Evolutionary conservation across 1,140 invertebrate species (phyloP).

Genomic region (Muscidifurax raptorellus): DNA sequence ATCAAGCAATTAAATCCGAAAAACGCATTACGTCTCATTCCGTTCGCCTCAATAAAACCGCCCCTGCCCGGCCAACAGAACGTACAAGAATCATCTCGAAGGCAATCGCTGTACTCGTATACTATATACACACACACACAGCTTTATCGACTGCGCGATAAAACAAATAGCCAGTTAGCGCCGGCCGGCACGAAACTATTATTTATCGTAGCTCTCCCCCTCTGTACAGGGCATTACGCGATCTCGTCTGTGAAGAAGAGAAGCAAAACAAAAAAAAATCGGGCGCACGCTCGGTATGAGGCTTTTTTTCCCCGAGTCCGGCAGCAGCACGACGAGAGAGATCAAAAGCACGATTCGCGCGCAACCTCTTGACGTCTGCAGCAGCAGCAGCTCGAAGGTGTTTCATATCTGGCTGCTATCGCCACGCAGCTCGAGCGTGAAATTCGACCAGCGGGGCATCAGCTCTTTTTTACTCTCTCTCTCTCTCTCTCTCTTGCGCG

Average conservation of each 20-base stretch:
- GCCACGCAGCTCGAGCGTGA: constrained; percentile 71
- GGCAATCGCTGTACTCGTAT: background rate
- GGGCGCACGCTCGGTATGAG: constrained; percentile 20
- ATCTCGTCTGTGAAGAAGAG: constrained; percentile 2
- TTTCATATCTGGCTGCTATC: constrained; percentile 70
- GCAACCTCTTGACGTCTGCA: constrained; percentile 55
- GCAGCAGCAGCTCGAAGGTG: constrained; percentile 60
- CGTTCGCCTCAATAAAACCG: background rate
- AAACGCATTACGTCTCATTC: background rate
- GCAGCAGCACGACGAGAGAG: constrained; percentile 41
- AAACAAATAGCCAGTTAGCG: constrained; percentile 47
- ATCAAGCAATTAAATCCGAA: constrained; percentile 10
- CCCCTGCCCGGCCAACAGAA: background rate
- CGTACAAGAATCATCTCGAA: background rate
- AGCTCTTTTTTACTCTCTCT: constrained; percentile 54
- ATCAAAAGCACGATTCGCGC: constrained; percentile 52
- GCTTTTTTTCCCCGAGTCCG: constrained; percentile 7
- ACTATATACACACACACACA: background rate
- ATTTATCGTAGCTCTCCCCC: constrained; percentile 27
- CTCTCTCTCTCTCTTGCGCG: constrained; percentile 35
- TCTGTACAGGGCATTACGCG: constrained; percentile 18
- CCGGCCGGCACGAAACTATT: constrained; percentile 44
- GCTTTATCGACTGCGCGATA: background rate
- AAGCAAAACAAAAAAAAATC: background rate
- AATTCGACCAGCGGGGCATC: constrained; percentile 67